A percentile compares a stretch with the other conserved stretches of the same genome.
Evolutionary conservation across 1,140 invertebrate species (phyloP).

Genomic region (Sycophaga agraensis): DNA sequence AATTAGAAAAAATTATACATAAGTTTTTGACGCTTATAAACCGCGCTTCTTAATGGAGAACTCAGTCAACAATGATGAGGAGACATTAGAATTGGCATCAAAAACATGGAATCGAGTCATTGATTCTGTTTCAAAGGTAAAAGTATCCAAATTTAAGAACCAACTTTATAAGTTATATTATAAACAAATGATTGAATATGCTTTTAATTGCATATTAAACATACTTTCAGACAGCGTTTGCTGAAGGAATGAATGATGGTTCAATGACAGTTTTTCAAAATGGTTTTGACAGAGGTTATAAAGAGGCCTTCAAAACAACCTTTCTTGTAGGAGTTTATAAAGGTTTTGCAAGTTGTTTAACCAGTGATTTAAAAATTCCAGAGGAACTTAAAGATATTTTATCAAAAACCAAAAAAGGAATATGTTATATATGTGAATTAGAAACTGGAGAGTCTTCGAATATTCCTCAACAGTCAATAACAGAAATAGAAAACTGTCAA

Average conservation of each 20-base stretch:
- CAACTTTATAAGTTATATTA: background rate
- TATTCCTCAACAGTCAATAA: slow-evolving; percentile 30
- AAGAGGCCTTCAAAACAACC: slow-evolving; percentile 57
- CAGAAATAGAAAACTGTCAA: slow-evolving; percentile 38
- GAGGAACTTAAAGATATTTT: slow-evolving; percentile 39
- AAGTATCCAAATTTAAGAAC: background rate
- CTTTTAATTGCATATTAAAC: background rate
- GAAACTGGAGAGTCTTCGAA: slow-evolving; percentile 7
- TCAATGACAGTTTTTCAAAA: slow-evolving; percentile 57
- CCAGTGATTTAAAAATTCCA: slow-evolving; percentile 37
- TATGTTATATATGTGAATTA: slow-evolving; percentile 44
- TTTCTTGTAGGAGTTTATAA: slow-evolving; percentile 57
- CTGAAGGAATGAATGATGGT: slow-evolving; percentile 61
- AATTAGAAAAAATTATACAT: too few species aligned
- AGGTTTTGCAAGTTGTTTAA: slow-evolving; percentile 35
- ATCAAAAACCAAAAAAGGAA: slow-evolving; percentile 41
- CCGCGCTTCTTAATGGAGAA: slow-evolving; percentile 9
- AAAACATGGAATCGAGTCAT: slow-evolving; percentile 46
- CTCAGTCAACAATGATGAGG: slow-evolving; percentile 32
- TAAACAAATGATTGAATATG: background rate
- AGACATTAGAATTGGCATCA: slow-evolving; percentile 41
- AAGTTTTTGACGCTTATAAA: too few species aligned
- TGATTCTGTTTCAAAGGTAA: slow-evolving; percentile 44
- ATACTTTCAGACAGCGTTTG: slow-evolving; percentile 56
- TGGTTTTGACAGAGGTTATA: slow-evolving; percentile 62